Evolutionary conservation across 2,888 invertebrate species (phyloP).

Genomic region (Romanomermis culicivorax): DNA sequence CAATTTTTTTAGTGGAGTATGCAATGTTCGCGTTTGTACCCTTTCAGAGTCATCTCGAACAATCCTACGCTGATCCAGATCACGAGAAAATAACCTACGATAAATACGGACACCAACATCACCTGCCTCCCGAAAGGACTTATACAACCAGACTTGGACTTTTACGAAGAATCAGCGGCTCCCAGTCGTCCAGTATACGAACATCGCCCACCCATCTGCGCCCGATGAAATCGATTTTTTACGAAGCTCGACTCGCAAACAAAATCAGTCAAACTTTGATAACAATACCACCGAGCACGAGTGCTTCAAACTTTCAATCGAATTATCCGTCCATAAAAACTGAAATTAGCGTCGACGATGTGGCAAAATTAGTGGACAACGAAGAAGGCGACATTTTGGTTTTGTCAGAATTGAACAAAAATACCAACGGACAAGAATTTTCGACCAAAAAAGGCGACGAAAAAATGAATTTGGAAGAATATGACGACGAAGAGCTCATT

Average conservation of each 20-base stretch:
- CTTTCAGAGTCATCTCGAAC: too few relatives aligned
- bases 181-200: background rate
- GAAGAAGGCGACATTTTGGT: constrained; percentile 11
- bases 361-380: constrained; percentile 20
- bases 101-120: too few relatives aligned
- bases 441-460: background rate
- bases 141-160: background rate
- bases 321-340: constrained; percentile 15
- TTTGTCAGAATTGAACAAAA: constrained; percentile 1
- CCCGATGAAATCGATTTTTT: too few relatives aligned
- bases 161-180: background rate
- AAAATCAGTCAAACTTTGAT: constrained; percentile 19
- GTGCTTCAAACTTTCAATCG: background rate
- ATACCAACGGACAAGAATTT: background rate
- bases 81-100: too few relatives aligned
- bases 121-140: too few relatives aligned
- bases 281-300: constrained; percentile 16
- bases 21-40: too few relatives aligned
- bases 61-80: too few relatives aligned
- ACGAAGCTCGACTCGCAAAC: background rate
- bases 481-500: too few relatives aligned
- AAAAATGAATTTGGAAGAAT: background rate
- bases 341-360: constrained; percentile 22
- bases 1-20: too few relatives aligned
- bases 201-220: too few relatives aligned